phyloP scores from a whole-genome alignment of 2,888 invertebrate genomes.

The Cephus sareptanus region DNA sequence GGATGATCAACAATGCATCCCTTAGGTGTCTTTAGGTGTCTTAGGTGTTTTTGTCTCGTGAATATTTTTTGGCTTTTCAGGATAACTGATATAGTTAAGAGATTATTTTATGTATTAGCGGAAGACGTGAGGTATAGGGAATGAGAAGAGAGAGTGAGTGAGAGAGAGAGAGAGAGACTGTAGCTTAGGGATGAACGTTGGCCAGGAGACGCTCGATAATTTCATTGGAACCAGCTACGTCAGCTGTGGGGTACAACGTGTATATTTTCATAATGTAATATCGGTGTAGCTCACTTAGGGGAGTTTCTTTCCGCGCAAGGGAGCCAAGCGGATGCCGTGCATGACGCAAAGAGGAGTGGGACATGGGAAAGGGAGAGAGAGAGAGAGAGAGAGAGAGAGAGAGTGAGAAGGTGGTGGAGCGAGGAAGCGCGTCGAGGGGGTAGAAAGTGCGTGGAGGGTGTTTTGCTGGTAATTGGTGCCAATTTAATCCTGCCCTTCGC shows the following conservation, averaged over 20 bases:
- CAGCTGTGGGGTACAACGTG: slow-evolving; percentile 43
- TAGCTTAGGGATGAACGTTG: background rate
- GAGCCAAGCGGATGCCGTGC: slow-evolving; percentile 32
- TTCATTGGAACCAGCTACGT: slow-evolving; percentile 47
- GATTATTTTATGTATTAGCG: background rate
- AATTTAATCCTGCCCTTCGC: slow-evolving; percentile 74
- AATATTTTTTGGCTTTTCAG: background rate
- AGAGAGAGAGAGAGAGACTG: background rate
- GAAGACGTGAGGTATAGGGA: background rate
- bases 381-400: slow-evolving; percentile 14
- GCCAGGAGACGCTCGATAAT: slow-evolving; percentile 38
- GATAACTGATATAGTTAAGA: background rate
- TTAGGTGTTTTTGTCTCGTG: background rate
- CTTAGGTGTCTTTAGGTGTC: no score
- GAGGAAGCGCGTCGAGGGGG: slow-evolving; percentile 51
- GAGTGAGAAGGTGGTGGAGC: slow-evolving; percentile 16
- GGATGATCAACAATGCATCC: background rate
- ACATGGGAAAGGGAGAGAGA: slow-evolving; percentile 12
- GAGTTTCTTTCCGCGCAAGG: slow-evolving; percentile 33
- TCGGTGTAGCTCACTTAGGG: slow-evolving; percentile 44
- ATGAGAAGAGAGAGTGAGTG: background rate
- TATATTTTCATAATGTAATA: slow-evolving; percentile 59
- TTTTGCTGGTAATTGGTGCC: slow-evolving; percentile 76
- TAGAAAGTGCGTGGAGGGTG: slow-evolving; percentile 63
- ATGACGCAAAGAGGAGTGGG: slow-evolving; percentile 18